Conservation (phyloP, 2,797 vertebrate genomes). For the Schizothorax lantsangensis region DNA sequence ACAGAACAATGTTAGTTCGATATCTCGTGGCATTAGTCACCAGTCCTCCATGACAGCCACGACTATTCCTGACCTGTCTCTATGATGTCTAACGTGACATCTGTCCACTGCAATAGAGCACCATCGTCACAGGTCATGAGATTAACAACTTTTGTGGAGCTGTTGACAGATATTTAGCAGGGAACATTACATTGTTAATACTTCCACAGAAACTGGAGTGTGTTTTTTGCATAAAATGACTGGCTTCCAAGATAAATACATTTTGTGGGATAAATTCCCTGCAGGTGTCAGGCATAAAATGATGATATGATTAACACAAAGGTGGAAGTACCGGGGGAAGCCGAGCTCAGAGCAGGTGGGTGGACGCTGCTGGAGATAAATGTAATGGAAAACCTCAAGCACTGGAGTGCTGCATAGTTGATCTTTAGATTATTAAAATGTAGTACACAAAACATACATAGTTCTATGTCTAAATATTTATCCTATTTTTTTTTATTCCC, state of each 20-base stretch:
- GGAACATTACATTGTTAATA: neutral
- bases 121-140: neutral
- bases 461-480: too few relatives aligned
- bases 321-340: conserved; percentile 63
- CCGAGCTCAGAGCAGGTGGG: conserved; percentile 67
- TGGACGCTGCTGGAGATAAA: conserved; percentile 51
- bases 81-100: neutral
- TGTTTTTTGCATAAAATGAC: neutral
- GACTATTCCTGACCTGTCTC: neutral
- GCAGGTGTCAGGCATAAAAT: conserved; percentile 29
- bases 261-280: neutral
- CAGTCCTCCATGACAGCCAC: neutral
- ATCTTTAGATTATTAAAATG: neutral
- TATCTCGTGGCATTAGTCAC: conserved; percentile 10
- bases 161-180: neutral
- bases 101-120: neutral
- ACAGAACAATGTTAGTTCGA: neutral
- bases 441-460: neutral
- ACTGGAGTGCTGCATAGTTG: neutral
- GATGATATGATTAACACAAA: conserved; percentile 59
- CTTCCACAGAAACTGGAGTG: neutral
- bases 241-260: neutral
- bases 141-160: neutral
- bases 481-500: too few relatives aligned
- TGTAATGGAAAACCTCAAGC: conserved; percentile 14